These are phyloP conservation scores for Drosophila kanekoi DNA, from an alignment of 2,888 invertebrate species.

Conservation along the genomic window DNA sequence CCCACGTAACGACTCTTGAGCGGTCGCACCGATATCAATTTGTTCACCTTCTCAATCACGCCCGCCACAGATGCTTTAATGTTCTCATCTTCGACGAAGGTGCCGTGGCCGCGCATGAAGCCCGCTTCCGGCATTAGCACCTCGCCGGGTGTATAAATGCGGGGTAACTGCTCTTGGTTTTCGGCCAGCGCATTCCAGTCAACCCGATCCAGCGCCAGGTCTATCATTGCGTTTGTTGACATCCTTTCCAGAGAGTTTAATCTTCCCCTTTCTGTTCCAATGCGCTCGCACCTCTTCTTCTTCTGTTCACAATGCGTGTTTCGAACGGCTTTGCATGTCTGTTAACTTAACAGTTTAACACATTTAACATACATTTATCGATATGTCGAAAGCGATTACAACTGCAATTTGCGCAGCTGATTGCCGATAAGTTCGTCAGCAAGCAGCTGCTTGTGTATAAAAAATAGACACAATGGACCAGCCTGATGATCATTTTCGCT, in stretches of 20 bases:
- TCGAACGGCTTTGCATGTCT: conserved; percentile 1
- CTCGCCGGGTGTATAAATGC: conserved; percentile 94
- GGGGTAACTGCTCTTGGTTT: conserved; percentile 87
- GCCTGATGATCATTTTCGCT: conserved; percentile 92
- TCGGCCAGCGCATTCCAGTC: conserved; percentile 85
- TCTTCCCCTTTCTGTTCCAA: conserved; percentile 4
- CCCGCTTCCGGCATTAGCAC: conserved; percentile 90
- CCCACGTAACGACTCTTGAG: conserved; percentile 95
- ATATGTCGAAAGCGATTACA: conserved; percentile 3
- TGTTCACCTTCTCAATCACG: conserved; percentile 96
- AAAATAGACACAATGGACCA: conserved; percentile 72
- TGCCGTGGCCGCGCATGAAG: conserved; percentile 96
- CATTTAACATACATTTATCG: conserved; percentile 1
- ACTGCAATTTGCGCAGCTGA: conserved; percentile 28
- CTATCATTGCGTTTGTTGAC: conserved; percentile 87
- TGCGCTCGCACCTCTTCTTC: conserved; percentile 11
- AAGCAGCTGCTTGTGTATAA: conserved; percentile 39
- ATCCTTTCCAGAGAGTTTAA: conserved; percentile 25
- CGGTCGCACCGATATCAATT: conserved; percentile 95
- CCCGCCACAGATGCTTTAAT: conserved; percentile 98
- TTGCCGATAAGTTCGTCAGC: conserved; percentile 20
- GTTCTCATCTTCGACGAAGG: conserved; percentile 93
- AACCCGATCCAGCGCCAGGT: conserved; percentile 88
- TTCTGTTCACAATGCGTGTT: conserved; percentile 17
- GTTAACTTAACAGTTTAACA: conserved; percentile 14